Evolutionary conservation across 2,888 invertebrate genomes (phyloP).

Genomic region (Cryptosula pallasiana): DNA sequence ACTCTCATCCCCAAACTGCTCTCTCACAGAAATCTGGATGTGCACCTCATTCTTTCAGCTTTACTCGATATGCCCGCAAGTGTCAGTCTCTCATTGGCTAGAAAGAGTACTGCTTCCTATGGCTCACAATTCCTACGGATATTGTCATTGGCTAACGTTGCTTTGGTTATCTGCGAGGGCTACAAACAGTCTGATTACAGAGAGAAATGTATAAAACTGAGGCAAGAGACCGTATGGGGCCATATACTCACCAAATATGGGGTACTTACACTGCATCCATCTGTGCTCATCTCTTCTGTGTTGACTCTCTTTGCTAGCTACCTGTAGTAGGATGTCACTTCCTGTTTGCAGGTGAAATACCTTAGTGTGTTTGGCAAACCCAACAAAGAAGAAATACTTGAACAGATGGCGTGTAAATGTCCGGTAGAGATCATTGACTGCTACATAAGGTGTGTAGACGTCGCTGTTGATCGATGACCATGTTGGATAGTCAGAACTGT

Average conservation of each 20-base stretch:
- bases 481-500: background rate
- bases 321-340: too few species aligned
- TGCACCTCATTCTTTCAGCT: conserved; percentile 5
- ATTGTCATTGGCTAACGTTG: background rate
- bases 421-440: background rate
- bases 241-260: conserved; percentile 1
- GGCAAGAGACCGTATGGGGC: conserved; percentile 15
- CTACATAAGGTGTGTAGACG: background rate
- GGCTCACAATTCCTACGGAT: conserved; percentile 5
- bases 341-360: background rate
- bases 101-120: background rate
- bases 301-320: too few species aligned
- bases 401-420: background rate
- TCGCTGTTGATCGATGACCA: background rate
- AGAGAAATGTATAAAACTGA: background rate
- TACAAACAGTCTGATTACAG: background rate
- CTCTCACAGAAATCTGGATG: conserved; percentile 15
- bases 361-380: background rate
- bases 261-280: background rate
- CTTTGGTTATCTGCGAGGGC: background rate
- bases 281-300: background rate
- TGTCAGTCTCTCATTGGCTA: background rate
- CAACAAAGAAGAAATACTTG: background rate
- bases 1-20: background rate
- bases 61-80: background rate